Conservation (phyloP, 2,888 invertebrate species). For the Parapristionchus giblindavisi region DNA sequence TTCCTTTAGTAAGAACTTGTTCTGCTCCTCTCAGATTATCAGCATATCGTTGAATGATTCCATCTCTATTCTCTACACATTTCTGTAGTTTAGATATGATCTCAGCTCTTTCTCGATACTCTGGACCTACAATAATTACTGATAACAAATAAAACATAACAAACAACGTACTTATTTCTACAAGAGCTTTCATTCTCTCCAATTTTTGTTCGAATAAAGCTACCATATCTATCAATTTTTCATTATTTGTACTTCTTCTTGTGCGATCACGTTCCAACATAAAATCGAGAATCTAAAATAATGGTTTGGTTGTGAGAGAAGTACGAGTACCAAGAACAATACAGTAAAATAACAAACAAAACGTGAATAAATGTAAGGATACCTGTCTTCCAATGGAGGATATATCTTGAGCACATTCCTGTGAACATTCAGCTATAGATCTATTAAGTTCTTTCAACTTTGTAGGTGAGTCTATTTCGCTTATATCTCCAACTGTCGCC, state of each 20-base stretch:
- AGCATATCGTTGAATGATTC: conserved; percentile 24
- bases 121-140: background rate
- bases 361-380: background rate
- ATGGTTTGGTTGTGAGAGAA: too few species aligned
- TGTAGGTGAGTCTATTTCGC: too few species aligned
- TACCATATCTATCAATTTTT: conserved; percentile 12
- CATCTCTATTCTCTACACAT: conserved; percentile 35
- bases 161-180: conserved; percentile 4
- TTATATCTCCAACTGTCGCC: conserved; percentile 23
- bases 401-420: conserved; percentile 25
- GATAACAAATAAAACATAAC: background rate
- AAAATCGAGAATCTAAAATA: conserved; percentile 12
- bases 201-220: conserved; percentile 18
- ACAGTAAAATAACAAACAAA: background rate
- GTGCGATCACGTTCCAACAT: conserved; percentile 15
- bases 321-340: too few species aligned
- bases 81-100: conserved; percentile 32
- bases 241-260: conserved; percentile 4
- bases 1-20: conserved; percentile 27
- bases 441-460: conserved; percentile 8
- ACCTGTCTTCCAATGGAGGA: conserved; percentile 23
- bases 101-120: conserved; percentile 35
- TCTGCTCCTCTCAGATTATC: conserved; percentile 32
- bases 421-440: conserved; percentile 13
- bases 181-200: conserved; percentile 13